Base-by-base conservation (phyloP, 2,888 invertebrate genomes). In the Zaprionus obscuricornis region DNA sequence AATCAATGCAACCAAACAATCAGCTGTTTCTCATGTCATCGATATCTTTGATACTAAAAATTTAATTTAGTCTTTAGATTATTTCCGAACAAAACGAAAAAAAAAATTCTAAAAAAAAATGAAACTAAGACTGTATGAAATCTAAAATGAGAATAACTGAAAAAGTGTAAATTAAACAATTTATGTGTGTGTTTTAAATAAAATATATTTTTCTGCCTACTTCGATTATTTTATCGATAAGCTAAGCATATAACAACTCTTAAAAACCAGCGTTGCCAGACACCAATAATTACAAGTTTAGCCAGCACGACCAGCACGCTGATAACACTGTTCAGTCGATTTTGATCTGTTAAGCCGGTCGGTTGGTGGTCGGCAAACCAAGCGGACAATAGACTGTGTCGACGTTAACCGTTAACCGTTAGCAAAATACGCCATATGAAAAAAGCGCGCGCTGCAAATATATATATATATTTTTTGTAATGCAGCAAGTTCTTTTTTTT, bases 361-460 rank as follows among this genome's bases (percentile, higher is more conserved):
- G 68, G 75, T 74, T 59, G 62, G 13, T 49, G 36, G 33, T 62
- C 58, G 46, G 47, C 39, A n/a, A 11, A 4, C 2, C 26, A n/a
- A 52, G 5, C 13, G 4, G 16, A 11, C 7, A 22, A 29, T n/a
- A 2, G 11, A 11, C 29, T 7, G 11, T 5, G 17, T 29, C 16
- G 22, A 52, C 18, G 22, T 46, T 16, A 52, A 31, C n/a, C 20
- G 47, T 57, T 33, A 70, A 78, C 79, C 78, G 83, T 77, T 82
- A 75, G 11, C 17, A 29, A 16, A 11, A 10, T 29, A 26, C 24
- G 22, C 8, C 8, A 36, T 34, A 18, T 36, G 47, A 37, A 66
- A 78, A 78, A 72, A 69, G 84, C 77, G 77, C 77, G 77, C 81
- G 69, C 57, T 65, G 60, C 51, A 42, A 36, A 37, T 45, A n/a